Base-by-base conservation (phyloP, 2,888 invertebrate genomes). In the Pterostichus madidus region DNA sequence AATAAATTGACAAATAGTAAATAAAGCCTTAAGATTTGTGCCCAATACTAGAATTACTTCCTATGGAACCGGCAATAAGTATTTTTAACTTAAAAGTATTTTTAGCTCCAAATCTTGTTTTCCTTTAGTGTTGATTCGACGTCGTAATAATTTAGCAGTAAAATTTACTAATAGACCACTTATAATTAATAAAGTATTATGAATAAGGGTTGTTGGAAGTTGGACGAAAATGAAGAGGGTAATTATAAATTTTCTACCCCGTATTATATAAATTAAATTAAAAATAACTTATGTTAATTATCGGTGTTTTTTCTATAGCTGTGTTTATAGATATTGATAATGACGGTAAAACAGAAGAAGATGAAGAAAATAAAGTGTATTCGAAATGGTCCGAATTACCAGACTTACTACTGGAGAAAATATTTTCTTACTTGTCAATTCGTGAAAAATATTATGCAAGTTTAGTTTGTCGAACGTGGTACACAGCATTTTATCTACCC, bases 371-470 rank as follows among this genome's bases (percentile, higher is more conserved):
- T 0, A 89, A 88, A 83, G 87, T 87, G n/a, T 92, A 91, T 86
- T 93, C 93, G 31, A 86, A 89, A 68, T 96, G 95, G 96, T 91
- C 91, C 83, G 89, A 92, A 83, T 88, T 96, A 11, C 96, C 96
- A 0, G 94, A 95, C 86, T 90, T 96, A 31, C 87, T 96, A 2
- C 89, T 96, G 53, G 96, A 96, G 88, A 91, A 93, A 87, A 92
- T 96, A 80, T 96, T 95, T 87, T 90, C 93, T 0, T 92, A 94
- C 86, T 90, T 96, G 59, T 91, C 91, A 0, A 93, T 95, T 52
- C 91, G 93, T 64, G 93, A 96, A 86, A 92, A 95, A 32, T 96
- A 96, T 87, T 93, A 94, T 86, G 94, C 95, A 0, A 95, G 96
- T 77, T 90, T 94, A 87, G 95, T 95, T 44, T 93, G 94, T 84